Conservation (phyloP, 2,888 invertebrate genomes). For the Choreutis nemorana region DNA sequence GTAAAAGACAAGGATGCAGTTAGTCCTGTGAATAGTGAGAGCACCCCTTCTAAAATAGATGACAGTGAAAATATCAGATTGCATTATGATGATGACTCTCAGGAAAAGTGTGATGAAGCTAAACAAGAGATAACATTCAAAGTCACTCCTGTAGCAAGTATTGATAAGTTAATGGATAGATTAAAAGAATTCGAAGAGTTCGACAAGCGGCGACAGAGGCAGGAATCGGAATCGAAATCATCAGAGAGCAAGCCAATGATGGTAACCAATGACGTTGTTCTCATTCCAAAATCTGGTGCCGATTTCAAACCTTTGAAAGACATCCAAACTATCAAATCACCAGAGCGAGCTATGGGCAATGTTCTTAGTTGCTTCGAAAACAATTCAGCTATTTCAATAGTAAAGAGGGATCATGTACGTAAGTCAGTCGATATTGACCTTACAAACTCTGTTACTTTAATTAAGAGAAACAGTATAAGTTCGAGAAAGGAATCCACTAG, state of each 20-base stretch:
- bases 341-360: constrained; percentile 50
- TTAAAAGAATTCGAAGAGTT: constrained; percentile 59
- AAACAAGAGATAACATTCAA: constrained; percentile 45
- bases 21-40: constrained; percentile 29
- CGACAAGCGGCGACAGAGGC: constrained; percentile 52
- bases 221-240: constrained; percentile 43
- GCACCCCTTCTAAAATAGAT: constrained; percentile 46
- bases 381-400: constrained; percentile 60
- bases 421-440: constrained; percentile 56
- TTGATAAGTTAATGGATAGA: constrained; percentile 59
- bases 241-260: constrained; percentile 45
- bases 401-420: constrained; percentile 54
- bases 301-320: constrained; percentile 55
- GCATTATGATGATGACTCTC: constrained; percentile 51
- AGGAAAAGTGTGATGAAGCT: constrained; percentile 37
- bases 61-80: constrained; percentile 55
- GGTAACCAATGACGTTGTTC: constrained; percentile 56
- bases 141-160: constrained; percentile 41
- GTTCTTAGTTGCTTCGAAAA: constrained; percentile 60
- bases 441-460: constrained; percentile 55
- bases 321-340: constrained; percentile 48
- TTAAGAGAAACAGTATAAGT: constrained; percentile 53
- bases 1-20: constrained; percentile 38
- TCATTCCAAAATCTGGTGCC: constrained; percentile 53
- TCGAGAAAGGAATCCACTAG: constrained; percentile 57